Percentiles rank a stretch among this genome's conserved stretches.
These are phyloP conservation scores for Doris montereyensis DNA, from an alignment of 2,888 invertebrate genomes.

Conservation along the genomic window DNA sequence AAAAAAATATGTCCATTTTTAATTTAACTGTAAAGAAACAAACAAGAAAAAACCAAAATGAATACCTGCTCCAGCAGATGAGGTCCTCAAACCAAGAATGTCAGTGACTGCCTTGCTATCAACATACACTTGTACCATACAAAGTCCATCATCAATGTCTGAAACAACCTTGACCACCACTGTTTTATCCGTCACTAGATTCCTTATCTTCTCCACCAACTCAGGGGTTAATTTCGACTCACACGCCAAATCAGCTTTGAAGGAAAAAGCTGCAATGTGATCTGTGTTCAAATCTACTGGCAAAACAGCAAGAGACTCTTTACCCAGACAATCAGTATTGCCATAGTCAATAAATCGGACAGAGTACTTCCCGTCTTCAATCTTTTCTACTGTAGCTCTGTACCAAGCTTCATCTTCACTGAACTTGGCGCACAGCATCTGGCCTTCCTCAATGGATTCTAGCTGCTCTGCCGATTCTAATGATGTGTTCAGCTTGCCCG, in stretches of 20 bases:
- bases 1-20: too few species aligned
- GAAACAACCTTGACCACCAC: constrained; percentile 49
- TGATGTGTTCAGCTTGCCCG: constrained; percentile 44
- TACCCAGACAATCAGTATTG: constrained; percentile 56
- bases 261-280: constrained; percentile 56
- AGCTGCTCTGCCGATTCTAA: constrained; percentile 22
- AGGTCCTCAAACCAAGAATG: neutral
- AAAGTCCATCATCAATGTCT: constrained; percentile 40
- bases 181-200: constrained; percentile 45
- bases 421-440: constrained; percentile 55
- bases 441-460: constrained; percentile 36
- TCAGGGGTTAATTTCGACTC: neutral
- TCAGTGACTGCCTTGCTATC: constrained; percentile 49
- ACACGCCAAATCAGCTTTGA: constrained; percentile 52
- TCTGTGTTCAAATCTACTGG: constrained; percentile 48
- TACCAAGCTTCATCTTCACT: constrained; percentile 64
- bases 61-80: too few species aligned
- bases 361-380: constrained; percentile 37
- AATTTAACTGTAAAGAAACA: too few species aligned
- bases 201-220: neutral
- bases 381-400: constrained; percentile 52
- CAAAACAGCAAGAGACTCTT: constrained; percentile 48
- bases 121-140: constrained; percentile 47
- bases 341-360: constrained; percentile 70
- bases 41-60: too few species aligned